Evolutionary conservation across 2,888 invertebrate species (phyloP).

Genomic region (Lymantria dispar): DNA sequence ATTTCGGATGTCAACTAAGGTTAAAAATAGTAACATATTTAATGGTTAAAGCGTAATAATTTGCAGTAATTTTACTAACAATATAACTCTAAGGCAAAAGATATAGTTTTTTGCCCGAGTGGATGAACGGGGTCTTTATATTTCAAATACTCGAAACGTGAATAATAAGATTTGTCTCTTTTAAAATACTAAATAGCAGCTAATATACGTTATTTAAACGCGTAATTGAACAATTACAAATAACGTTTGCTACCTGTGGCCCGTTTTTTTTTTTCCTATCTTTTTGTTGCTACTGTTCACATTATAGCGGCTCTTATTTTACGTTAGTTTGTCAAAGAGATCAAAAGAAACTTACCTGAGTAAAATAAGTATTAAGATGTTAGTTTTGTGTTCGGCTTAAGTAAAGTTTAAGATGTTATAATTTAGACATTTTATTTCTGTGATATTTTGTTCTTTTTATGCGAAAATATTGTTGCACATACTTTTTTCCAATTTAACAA

Average conservation of each 20-base stretch:
- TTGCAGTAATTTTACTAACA: no score
- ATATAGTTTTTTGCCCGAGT: no score
- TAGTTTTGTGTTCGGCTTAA: neutral
- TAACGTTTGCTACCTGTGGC: neutral
- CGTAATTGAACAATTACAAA: conserved; percentile 45
- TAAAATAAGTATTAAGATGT: conserved; percentile 1
- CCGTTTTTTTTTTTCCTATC: neutral
- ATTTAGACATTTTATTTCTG: no score
- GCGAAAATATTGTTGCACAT: no score
- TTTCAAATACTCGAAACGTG: neutral
- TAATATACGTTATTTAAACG: conserved; percentile 22
- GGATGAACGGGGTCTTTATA: neutral
- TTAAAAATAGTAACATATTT: no score
- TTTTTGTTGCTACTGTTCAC: conserved; percentile 43
- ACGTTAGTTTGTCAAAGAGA: conserved; percentile 19
- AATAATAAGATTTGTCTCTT: neutral
- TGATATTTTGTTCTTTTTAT: no score
- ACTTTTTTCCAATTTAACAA: no score
- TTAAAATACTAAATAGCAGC: neutral
- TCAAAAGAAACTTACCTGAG: conserved; percentile 31
- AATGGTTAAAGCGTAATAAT: no score
- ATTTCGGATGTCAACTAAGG: no score
- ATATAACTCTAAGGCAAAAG: no score
- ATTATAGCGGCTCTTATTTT: conserved; percentile 11
- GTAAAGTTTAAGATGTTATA: neutral